phyloP scores from a whole-genome alignment of 2,797 vertebrate genomes.

The Enteromius argenteus region DNA sequence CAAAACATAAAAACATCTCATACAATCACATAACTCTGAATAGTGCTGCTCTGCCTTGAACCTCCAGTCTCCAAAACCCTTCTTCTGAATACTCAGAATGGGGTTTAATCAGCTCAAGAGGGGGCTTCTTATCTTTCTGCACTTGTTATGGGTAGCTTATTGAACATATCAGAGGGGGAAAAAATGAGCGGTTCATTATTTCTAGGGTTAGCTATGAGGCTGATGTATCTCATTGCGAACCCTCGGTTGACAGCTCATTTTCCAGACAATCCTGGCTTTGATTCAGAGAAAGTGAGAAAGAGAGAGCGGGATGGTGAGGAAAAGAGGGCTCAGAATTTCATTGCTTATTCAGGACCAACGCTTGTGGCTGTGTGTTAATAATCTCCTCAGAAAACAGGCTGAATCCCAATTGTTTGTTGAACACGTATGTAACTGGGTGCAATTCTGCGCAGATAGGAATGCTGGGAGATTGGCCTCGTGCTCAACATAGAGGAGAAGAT shows the following conservation, averaged over 20 bases:
- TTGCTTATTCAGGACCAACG: slow-evolving; percentile 81
- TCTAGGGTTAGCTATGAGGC: slow-evolving; percentile 75
- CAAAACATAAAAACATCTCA: slow-evolving; percentile 41
- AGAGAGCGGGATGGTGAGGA: slow-evolving; percentile 56
- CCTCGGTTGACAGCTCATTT: slow-evolving; percentile 82
- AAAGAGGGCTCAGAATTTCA: slow-evolving; percentile 75
- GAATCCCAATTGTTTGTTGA: slow-evolving; percentile 82
- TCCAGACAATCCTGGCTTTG: slow-evolving; percentile 75
- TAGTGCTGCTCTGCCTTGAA: slow-evolving; percentile 61
- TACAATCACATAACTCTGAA: slow-evolving; percentile 61
- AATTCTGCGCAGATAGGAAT: slow-evolving; percentile 60
- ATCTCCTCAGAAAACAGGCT: slow-evolving; percentile 78
- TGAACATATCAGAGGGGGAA: slow-evolving; percentile 78
- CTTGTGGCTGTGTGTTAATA: slow-evolving; percentile 81
- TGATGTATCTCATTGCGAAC: slow-evolving; percentile 80
- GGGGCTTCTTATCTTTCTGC: slow-evolving; percentile 76
- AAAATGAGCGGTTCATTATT: slow-evolving; percentile 82
- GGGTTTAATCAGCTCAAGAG: slow-evolving; percentile 80
- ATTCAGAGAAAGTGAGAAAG: slow-evolving; percentile 57
- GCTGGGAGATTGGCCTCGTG: slow-evolving; percentile 12
- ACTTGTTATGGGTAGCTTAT: slow-evolving; percentile 80
- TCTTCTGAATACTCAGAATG: slow-evolving; percentile 67
- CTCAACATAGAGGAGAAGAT: slow-evolving; percentile 28
- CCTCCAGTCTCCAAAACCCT: slow-evolving; percentile 65
- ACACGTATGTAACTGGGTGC: slow-evolving; percentile 73